phyloP scores from a whole-genome alignment of 1,140 invertebrate species.

The Caenorhabditis remanei region DNA sequence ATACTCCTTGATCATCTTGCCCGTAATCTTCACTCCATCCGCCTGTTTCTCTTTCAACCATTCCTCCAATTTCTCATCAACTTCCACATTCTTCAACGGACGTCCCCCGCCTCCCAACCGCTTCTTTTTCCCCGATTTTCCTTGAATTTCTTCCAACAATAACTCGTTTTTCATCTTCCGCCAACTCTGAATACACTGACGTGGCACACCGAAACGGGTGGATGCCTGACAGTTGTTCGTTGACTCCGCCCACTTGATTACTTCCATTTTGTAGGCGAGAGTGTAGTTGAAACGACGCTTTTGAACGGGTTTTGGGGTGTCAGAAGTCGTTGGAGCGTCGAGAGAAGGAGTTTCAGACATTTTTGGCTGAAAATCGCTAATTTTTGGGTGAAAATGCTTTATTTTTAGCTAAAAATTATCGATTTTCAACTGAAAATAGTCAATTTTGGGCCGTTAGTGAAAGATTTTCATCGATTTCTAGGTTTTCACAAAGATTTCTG shows the following conservation, averaged over 20 bases:
- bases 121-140: neutral
- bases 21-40: neutral
- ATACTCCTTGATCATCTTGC: slow-evolving; percentile 21
- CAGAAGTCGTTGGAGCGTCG: neutral
- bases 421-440: too few relatives aligned
- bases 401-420: too few relatives aligned
- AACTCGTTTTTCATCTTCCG: neutral
- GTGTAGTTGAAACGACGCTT: slow-evolving; percentile 23
- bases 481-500: too few relatives aligned
- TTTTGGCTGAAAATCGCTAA: too few relatives aligned
- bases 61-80: slow-evolving; percentile 21
- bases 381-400: too few relatives aligned
- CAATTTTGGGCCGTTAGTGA: too few relatives aligned
- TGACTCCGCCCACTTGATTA: neutral
- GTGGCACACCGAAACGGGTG: neutral
- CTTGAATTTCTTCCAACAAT: too few relatives aligned
- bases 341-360: too few relatives aligned
- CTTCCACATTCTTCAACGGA: slow-evolving; percentile 32
- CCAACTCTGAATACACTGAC: slow-evolving; percentile 9
- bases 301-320: neutral
- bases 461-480: too few relatives aligned
- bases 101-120: neutral
- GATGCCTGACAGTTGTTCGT: slow-evolving; percentile 19
- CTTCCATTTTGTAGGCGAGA: slow-evolving; percentile 1
- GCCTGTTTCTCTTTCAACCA: neutral